phyloP scores from a whole-genome alignment of 2,888 invertebrate species.

The Lutraria lutraria region DNA sequence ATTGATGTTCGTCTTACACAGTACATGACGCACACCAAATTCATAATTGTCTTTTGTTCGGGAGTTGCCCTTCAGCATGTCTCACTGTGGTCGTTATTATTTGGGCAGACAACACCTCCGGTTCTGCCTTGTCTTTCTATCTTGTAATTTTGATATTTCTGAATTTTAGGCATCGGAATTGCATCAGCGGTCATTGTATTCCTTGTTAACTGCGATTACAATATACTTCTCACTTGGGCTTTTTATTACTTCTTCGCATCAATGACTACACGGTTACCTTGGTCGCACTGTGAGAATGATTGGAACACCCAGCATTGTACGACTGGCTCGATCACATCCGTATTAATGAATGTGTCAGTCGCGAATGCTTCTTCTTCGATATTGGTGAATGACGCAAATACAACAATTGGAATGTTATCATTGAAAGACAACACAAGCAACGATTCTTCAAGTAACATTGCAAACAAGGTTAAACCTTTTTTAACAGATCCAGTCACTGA shows the following conservation, averaged over 20 bases:
- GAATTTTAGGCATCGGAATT: slow-evolving; percentile 89
- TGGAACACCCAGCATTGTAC: slow-evolving; percentile 91
- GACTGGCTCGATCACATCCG: slow-evolving; percentile 4
- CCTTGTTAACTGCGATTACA: slow-evolving; percentile 86
- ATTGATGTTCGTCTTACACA: no score
- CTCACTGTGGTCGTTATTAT: neutral
- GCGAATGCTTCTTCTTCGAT: neutral
- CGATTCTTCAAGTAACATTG: neutral
- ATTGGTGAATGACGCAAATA: neutral
- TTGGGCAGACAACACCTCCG: neutral
- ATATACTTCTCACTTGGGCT: slow-evolving; percentile 94
- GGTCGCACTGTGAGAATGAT: slow-evolving; percentile 93
- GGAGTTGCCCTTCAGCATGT: no score
- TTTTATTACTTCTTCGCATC: slow-evolving; percentile 93
- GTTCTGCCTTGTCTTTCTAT: no score
- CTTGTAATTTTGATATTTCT: neutral
- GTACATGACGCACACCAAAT: no score
- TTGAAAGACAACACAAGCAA: neutral
- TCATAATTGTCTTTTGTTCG: no score
- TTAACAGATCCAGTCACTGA: slow-evolving; percentile 81
- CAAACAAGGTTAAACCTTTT: neutral
- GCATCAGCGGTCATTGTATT: slow-evolving; percentile 87
- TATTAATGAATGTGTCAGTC: neutral
- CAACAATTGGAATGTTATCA: neutral
- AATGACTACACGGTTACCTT: slow-evolving; percentile 89